These are phyloP conservation scores for Oxygymnocypris stewartii DNA, from an alignment of 2,113 vertebrate species.

Conservation along the genomic window DNA sequence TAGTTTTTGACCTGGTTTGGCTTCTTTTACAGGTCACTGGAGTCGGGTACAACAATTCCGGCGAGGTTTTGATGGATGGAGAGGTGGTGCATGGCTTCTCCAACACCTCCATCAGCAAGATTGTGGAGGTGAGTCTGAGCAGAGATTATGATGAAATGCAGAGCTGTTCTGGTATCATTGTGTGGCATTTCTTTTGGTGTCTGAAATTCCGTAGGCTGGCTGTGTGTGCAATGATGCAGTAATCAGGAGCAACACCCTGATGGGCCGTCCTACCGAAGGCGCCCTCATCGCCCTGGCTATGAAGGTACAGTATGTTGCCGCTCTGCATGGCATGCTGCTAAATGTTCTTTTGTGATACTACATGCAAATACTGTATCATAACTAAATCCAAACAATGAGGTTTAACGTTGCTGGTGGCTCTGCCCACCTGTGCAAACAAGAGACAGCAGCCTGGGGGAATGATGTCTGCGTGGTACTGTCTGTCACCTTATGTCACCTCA, in stretches of 20 bases:
- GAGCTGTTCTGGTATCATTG: not conserved
- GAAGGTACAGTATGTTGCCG: constrained; percentile 81
- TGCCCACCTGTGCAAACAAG: not conserved
- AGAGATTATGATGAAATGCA: not conserved
- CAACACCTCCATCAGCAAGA: constrained; percentile 84
- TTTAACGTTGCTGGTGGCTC: not conserved
- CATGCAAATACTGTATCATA: not conserved
- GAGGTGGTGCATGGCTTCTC: constrained; percentile 91
- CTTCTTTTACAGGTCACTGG: constrained; percentile 84
- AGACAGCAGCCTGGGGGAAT: not conserved
- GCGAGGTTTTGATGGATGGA: constrained; percentile 88
- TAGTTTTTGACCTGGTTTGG: not conserved
- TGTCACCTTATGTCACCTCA: not conserved
- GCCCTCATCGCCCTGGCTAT: constrained; percentile 93
- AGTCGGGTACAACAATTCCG: constrained; percentile 92
- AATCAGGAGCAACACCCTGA: constrained; percentile 87
- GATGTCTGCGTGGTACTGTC: not conserved
- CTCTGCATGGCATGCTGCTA: not conserved
- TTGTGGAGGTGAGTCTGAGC: constrained; percentile 85
- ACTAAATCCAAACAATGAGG: not conserved
- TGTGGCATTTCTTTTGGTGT: constrained; percentile 8
- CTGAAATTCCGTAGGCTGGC: constrained; percentile 77
- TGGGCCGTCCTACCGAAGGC: constrained; percentile 96
- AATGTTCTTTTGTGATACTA: not conserved
- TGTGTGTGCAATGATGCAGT: constrained; percentile 95